Evolutionary conservation across 2,888 invertebrate species (phyloP).

Genomic region (Drosophila niveifrons): DNA sequence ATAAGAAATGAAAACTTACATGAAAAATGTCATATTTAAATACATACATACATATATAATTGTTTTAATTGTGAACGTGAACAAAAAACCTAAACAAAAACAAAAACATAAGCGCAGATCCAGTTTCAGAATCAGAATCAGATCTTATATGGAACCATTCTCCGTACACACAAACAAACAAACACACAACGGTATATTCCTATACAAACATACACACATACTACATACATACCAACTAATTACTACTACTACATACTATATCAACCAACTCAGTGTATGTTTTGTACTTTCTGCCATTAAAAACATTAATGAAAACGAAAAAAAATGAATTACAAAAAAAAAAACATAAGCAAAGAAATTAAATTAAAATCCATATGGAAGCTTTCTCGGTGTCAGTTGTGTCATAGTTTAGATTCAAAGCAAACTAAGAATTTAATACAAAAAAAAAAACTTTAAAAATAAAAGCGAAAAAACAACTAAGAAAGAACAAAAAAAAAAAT

Average conservation of each 20-base stretch:
- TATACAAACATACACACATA: conserved; percentile 9
- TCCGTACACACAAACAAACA: conserved; percentile 26
- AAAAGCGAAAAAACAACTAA: conserved; percentile 4
- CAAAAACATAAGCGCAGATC: conserved; percentile 5
- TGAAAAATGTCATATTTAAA: conserved; percentile 34
- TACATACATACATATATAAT: conserved; percentile 55
- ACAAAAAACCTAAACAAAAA: neutral
- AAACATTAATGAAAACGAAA: conserved; percentile 17
- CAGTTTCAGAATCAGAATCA: conserved; percentile 25
- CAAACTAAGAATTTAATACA: conserved; percentile 39
- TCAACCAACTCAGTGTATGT: conserved; percentile 41
- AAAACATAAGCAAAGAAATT: conserved; percentile 16
- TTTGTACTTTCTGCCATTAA: conserved; percentile 40
- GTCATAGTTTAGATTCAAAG: conserved; percentile 67
- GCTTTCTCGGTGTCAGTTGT: conserved; percentile 72
- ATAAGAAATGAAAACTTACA: conserved; percentile 16
- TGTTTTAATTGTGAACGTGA: conserved; percentile 51
- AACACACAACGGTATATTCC: conserved; percentile 25
- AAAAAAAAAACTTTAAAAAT: conserved; percentile 1
- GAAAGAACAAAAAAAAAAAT: conserved; percentile 11
- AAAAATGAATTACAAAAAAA: conserved; percentile 8
- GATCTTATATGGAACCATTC: conserved; percentile 8
- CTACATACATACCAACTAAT: neutral
- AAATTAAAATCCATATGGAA: conserved; percentile 46
- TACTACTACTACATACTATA: conserved; percentile 15